Evolutionary conservation across 2,888 invertebrate genomes (phyloP), one percentile per base, ranked within the genome.

Genomic region (Phengaris alcon): DNA sequence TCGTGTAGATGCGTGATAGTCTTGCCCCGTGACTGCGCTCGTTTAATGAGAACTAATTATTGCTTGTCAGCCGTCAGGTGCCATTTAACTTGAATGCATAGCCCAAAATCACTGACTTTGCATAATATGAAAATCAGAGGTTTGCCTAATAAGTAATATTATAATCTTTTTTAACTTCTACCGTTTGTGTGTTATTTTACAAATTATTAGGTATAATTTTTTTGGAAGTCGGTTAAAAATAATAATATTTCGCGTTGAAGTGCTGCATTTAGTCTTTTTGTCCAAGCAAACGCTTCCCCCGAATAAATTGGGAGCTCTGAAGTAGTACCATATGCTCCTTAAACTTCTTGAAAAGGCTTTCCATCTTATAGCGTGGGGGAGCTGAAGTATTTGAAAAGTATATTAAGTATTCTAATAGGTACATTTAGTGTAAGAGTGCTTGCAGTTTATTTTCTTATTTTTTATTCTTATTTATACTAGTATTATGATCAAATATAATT

Each of bases 331-430:
- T 72, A 72, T 72, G 72, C 72, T 72, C 35, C 72, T 52, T 72
- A 72, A 72, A 72, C 22, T 70, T 52, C 52, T 54, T 72, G 52
- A 72, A 72, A 54, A 72, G 72, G 72, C 72, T 70, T 72, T 70
- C 35, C 12, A 13, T 69, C 51, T 10, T 48, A 1, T 5, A 51
- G 48, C 15, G 72, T 35, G 13, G 72, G 72, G 72, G 72, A 72
- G 51, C 72, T 72, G 72, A 72, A 72, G 72, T 72, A 72, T 54
- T 72, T 72, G 72, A 48, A 70, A 15, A 52, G 54, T 52, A n/a
- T 72, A 54, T 52, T 54, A 72, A 52, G 52, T 35, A 54, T 72
- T 54, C 51, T 35, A 72, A 64, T 64, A 35, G 12, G 52, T 52
- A 9, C 6, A 35, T 64, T 64, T 64, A 64, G 12, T 12, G 35